Base-by-base conservation (phyloP, 2,888 invertebrate genomes). In the Anthrax anthrax region DNA sequence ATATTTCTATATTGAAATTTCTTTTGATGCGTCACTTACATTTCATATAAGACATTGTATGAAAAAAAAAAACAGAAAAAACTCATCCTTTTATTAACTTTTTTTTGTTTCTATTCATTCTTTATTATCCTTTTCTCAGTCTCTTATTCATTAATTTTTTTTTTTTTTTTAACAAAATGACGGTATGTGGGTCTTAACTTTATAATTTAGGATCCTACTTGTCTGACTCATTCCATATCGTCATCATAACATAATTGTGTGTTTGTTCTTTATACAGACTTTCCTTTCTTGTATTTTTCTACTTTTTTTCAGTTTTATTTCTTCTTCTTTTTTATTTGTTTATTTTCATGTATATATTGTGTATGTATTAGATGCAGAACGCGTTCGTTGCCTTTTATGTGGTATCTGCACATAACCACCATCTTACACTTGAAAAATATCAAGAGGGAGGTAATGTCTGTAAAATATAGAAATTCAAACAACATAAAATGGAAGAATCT, bases 381-480 rank as follows among this genome's bases (percentile, higher is more conserved):
- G 39, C 44, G 44, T 45, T 45, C 44, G 44, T 45, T 45, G 44
- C 44, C 44, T 45, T 45, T 45, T 45, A 39, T 44, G 44, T 19
- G 44, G 44, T 40, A 40, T 45, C 44, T 40, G 36, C 36, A 45
- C 44, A 45, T 12, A 32, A 32, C 6, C 29, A 12, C 3, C 6
- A 32, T 9, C 29, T 32, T n/a, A n/a, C n/a, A 32, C 12, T 32
- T 32, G 9, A 32, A 32, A 12, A 12, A 12, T 12, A 3, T 4
- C 8, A 23, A 12, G 9, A 12, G 9, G 29, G 13, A 4, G 29
- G 29, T 12, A 12, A 32, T 4, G 29, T 32, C 29, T 32, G 29
- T 32, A 12, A 32, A 32, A 32, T 32, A 12, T 29, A 32, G 3
- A 32, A 32, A 12, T 12, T 32, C 12, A 12, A 32, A 32, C 13